A percentile compares a stretch with the other conserved stretches of the same genome.
Evolutionary conservation across 1,140 invertebrate species (phyloP).

Genomic region (Adoxophyes honmai): DNA sequence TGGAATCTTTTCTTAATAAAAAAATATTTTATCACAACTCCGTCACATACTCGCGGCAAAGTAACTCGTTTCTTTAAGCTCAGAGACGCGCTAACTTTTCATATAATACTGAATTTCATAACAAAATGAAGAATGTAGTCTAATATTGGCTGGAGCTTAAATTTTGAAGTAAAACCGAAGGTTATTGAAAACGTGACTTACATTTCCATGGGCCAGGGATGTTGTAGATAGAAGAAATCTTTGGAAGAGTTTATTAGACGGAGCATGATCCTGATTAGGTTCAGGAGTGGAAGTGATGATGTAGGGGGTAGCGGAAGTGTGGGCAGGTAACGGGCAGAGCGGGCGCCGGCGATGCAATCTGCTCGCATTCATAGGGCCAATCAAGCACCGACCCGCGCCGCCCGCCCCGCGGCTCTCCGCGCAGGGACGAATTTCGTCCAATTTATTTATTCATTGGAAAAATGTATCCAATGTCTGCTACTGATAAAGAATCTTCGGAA

Average conservation of each 20-base stretch:
- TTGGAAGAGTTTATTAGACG: constrained; percentile 41
- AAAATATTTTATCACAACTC: constrained; percentile 1
- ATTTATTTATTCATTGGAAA: neutral
- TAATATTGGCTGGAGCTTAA: constrained; percentile 70
- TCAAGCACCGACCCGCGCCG: constrained; percentile 63
- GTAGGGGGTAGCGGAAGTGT: constrained; percentile 31
- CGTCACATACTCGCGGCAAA: neutral
- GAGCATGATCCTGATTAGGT: neutral
- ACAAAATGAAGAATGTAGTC: constrained; percentile 74
- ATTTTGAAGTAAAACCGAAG: constrained; percentile 76
- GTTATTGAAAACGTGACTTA: constrained; percentile 77
- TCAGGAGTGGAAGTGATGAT: constrained; percentile 19
- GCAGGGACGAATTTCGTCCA: constrained; percentile 40
- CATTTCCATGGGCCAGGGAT: constrained; percentile 70
- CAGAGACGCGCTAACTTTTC: constrained; percentile 7
- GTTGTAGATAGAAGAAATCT: constrained; percentile 43
- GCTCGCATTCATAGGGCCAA: constrained; percentile 74
- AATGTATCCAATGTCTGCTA: neutral
- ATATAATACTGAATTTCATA: constrained; percentile 56
- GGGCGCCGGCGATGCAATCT: constrained; percentile 60
- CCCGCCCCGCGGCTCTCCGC: constrained; percentile 43
- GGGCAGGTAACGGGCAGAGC: constrained; percentile 33
- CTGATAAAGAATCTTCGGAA: constrained; percentile 11
- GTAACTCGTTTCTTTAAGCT: constrained; percentile 7
- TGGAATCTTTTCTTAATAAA: constrained; percentile 8